Conservation (phyloP, 1,140 invertebrate species). For the Formica exsecta region DNA sequence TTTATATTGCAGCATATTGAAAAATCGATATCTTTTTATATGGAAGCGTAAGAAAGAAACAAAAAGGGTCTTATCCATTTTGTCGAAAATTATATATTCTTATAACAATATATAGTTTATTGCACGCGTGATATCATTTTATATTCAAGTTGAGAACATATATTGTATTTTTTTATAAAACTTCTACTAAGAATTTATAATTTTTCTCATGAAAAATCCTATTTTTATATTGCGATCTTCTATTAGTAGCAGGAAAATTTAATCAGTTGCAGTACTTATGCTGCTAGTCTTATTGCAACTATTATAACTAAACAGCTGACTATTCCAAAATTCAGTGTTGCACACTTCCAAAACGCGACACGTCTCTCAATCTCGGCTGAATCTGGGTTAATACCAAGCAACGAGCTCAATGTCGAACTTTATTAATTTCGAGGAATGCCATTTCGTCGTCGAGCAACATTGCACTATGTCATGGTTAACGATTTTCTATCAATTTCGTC, state of each 20-base stretch:
- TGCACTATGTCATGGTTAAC: constrained; percentile 67
- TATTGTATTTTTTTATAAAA: not conserved
- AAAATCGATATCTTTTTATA: constrained; percentile 17
- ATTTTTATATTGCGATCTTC: not conserved
- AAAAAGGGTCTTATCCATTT: not conserved
- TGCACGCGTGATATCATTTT: not conserved
- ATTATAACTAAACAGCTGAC: constrained; percentile 20
- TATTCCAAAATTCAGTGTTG: constrained; percentile 13
- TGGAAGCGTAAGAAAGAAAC: not conserved
- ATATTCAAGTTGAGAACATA: not conserved
- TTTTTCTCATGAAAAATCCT: no score
- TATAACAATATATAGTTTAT: not conserved
- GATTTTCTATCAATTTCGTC: constrained; percentile 79
- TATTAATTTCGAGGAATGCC: constrained; percentile 72
- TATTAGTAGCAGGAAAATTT: not conserved
- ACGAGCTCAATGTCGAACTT: constrained; percentile 59
- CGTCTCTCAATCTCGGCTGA: not conserved
- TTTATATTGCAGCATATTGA: not conserved
- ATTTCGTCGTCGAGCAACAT: constrained; percentile 61
- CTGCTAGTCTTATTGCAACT: constrained; percentile 35
- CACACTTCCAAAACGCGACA: constrained; percentile 34
- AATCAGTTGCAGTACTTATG: constrained; percentile 20
- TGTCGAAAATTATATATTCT: constrained; percentile 7
- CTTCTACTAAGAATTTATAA: not conserved
- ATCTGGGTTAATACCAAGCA: constrained; percentile 56